Evolutionary conservation across 2,888 invertebrate genomes (phyloP).

Genomic region (Helicoverpa assulta): DNA sequence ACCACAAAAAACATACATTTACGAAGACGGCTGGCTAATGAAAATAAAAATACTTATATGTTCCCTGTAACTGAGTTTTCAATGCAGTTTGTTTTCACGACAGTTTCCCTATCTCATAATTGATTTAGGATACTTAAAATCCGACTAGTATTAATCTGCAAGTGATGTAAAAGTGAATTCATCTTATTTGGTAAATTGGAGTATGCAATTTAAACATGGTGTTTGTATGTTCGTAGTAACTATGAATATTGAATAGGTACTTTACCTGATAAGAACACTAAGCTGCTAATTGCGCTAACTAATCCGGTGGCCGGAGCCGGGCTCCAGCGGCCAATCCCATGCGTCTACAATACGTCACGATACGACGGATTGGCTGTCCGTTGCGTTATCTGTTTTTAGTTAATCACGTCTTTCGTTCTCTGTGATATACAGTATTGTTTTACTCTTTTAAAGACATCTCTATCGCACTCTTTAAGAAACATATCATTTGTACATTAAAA

Average conservation of each 20-base stretch:
- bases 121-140: background rate
- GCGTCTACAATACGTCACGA: constrained; percentile 40
- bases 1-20: background rate
- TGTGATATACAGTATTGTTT: constrained; percentile 21
- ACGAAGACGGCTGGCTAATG: background rate
- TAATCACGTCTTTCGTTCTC: constrained; percentile 38
- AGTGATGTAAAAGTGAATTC: background rate
- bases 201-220: constrained; percentile 32
- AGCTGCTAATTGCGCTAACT: constrained; percentile 52
- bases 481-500: background rate
- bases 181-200: background rate
- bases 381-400: constrained; percentile 37
- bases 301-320: constrained; percentile 45
- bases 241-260: constrained; percentile 53
- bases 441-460: constrained; percentile 11
- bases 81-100: background rate
- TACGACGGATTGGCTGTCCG: constrained; percentile 38
- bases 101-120: background rate
- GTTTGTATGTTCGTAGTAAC: constrained; percentile 20
- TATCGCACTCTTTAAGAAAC: background rate
- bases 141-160: background rate
- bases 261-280: constrained; percentile 46
- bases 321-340: constrained; percentile 29
- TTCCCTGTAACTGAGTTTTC: background rate
- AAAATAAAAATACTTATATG: background rate